Evolutionary conservation across 2,888 invertebrate genomes (phyloP), one percentile per base, ranked within the genome.

Genomic region (Falcaria lacertinaria): DNA sequence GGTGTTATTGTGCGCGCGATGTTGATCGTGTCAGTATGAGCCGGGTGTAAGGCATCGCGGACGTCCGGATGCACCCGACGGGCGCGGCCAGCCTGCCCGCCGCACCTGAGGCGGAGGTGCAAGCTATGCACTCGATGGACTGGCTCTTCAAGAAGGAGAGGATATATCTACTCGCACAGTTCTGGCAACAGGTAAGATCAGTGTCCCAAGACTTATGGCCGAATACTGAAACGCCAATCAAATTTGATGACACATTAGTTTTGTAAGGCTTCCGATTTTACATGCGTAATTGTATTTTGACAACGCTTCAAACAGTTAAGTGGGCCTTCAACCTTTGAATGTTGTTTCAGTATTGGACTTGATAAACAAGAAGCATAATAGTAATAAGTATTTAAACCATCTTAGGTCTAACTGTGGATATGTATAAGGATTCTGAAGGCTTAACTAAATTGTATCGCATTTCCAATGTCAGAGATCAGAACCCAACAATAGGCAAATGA

Each of bases 101-200:
- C 92, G 92, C 93, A 90, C 93, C 92, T 77, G 94, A 95, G 91
- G 95, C 96, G 93, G 96, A 96, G 93, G 93, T 96, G 91, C 95
- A 95, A 93, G 94, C 96, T 90, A 95, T 96, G 94, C 96, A 96
- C 92, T 96, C 96, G 83, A 96, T 97, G 96, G 96, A 97, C 92
- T 97, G 97, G 96, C 93, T 97, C 87, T 96, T 96, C 92, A 96
- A 96, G 93, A 97, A 97, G 91, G 96, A 97, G 91, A 92, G 95
- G 90, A 96, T 97, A 91, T 97, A 96, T 91, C 92, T 97, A 82
- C 93, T 97, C 82, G 96, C 96, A 81, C 97, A 97, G 90, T 97
- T 97, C 91, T 97, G 97, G 96, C 97, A 97, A 95, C 97, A 97
- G 96, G 97, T 97, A 91, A 93, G 93, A 35, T 22, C 3, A 22